Evolutionary conservation across 1,140 invertebrate species (phyloP).

Genomic region (Diachasma alloeum): DNA sequence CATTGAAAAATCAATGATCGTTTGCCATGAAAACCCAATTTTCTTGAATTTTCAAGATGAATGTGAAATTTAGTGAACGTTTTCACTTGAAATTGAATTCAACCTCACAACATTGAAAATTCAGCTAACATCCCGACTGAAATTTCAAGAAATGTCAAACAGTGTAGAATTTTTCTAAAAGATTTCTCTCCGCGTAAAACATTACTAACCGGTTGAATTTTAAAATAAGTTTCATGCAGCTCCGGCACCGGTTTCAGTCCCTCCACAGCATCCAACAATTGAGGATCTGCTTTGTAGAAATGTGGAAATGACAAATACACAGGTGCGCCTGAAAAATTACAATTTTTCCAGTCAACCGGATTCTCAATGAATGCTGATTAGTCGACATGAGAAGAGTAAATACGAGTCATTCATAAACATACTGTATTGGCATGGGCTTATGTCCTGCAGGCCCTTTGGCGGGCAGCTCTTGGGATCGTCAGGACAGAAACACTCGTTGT

Average conservation of each 20-base stretch:
- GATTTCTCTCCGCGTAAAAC: not conserved
- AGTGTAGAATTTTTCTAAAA: no score
- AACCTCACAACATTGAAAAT: no score
- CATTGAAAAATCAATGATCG: no score
- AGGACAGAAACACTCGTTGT: conserved; percentile 85
- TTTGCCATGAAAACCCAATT: no score
- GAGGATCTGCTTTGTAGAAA: conserved; percentile 83
- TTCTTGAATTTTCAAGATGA: no score
- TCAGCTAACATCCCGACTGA: no score
- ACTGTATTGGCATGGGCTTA: conserved; percentile 88
- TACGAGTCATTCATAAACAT: conserved; percentile 43
- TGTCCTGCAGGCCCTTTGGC: conserved; percentile 80
- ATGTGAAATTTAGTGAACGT: no score
- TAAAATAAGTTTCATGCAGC: conserved; percentile 81
- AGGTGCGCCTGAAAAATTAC: conserved; percentile 75
- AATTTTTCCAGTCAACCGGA: not conserved
- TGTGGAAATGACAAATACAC: conserved; percentile 89
- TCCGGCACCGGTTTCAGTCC: conserved; percentile 77
- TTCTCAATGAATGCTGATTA: not conserved
- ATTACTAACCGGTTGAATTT: conserved; percentile 82
- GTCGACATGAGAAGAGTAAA: not conserved
- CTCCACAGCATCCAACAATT: conserved; percentile 74
- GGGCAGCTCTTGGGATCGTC: conserved; percentile 73
- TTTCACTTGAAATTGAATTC: no score
- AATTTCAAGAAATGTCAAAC: no score